These are phyloP conservation scores for Microctenopoma steveboyesi DNA, from an alignment of 2,797 vertebrate species.

Conservation along the genomic window DNA sequence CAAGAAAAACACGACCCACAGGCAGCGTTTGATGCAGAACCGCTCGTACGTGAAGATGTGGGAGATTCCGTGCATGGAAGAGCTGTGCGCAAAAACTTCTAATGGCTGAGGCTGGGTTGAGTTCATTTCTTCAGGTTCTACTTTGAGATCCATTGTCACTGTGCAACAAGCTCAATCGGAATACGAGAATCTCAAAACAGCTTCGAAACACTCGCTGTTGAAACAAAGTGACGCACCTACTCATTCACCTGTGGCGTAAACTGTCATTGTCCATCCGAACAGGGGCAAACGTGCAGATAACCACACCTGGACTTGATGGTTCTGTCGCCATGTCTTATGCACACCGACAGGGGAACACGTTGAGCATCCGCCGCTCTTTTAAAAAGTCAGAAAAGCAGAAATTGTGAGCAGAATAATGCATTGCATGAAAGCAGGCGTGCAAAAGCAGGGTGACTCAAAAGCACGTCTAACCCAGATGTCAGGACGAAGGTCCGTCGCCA, in stretches of 20 bases:
- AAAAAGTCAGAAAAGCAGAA: constrained; percentile 38
- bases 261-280: constrained; percentile 40
- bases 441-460: constrained; percentile 6
- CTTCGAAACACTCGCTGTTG: constrained; percentile 2
- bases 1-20: constrained; percentile 94
- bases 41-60: constrained; percentile 98
- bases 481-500: constrained; percentile 35
- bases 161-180: constrained; percentile 6
- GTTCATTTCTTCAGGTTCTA: constrained; percentile 90
- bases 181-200: constrained; percentile 30
- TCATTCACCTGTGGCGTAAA: constrained; percentile 69
- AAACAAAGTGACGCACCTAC: constrained; percentile 12
- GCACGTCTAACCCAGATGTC: constrained; percentile 29
- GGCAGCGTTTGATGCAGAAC: constrained; percentile 89
- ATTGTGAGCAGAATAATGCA: constrained; percentile 15
- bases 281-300: constrained; percentile 40
- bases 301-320: constrained; percentile 36
- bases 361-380: constrained; percentile 18
- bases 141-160: constrained; percentile 93
- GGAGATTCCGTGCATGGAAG: constrained; percentile 95
- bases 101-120: constrained; percentile 88
- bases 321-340: constrained; percentile 60
- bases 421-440: constrained; percentile 25
- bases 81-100: constrained; percentile 95
- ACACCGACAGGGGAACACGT: constrained; percentile 18